Conservation (phyloP, 2,888 invertebrate genomes). For the Metalampra italica region DNA sequence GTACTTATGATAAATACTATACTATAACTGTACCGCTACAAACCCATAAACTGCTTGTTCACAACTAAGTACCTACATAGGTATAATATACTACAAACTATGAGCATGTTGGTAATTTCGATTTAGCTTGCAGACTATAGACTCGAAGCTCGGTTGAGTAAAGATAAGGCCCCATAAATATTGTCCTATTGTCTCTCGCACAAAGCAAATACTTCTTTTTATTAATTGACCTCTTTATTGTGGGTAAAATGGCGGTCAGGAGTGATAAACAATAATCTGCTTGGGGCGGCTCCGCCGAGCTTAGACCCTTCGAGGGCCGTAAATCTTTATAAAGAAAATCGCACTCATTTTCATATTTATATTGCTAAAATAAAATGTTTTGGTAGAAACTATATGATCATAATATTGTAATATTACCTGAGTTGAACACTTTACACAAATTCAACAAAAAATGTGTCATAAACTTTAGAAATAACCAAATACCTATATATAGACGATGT, state of each 20-base stretch:
- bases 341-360: conserved; percentile 36
- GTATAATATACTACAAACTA: neutral
- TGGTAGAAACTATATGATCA: no score
- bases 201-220: conserved; percentile 42
- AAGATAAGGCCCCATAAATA: conserved; percentile 38
- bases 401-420: no score
- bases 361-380: conserved; percentile 27
- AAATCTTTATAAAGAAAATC: conserved; percentile 34
- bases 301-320: conserved; percentile 28
- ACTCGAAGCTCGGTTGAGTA: conserved; percentile 1
- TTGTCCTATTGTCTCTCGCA: conserved; percentile 34
- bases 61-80: no score
- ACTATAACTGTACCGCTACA: no score
- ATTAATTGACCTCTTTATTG: conserved; percentile 45
- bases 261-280: conserved; percentile 50
- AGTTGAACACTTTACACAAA: no score
- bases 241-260: conserved; percentile 41
- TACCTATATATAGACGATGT: no score
- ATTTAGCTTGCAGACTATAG: neutral
- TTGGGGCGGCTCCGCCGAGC: conserved; percentile 28
- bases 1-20: no score
- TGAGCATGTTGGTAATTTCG: neutral
- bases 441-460: no score
- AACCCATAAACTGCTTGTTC: no score
- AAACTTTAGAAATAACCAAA: no score